Base-by-base conservation (phyloP, 2,113 vertebrate genomes). In the Erpornis zantholeuca region DNA sequence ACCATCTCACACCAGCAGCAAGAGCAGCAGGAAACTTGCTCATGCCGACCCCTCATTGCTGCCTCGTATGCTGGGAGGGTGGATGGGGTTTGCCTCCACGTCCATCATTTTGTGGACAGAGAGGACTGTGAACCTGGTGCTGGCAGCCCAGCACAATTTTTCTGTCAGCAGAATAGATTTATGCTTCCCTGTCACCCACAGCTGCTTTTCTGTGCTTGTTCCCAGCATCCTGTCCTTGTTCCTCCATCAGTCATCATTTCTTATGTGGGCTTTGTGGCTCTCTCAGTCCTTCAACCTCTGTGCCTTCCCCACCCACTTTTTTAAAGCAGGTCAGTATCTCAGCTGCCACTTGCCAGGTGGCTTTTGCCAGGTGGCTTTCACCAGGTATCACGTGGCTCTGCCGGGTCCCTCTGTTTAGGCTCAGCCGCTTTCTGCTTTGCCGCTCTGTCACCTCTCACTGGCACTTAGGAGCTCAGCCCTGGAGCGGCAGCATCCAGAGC, bases 311-410 rank as follows among this genome's bases (percentile, higher is more conserved):
- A 72, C 29, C 28, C 23, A 31, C 53, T 27, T 38, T 38, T n/a
- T 76, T 90, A 77, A 91, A 61, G 66, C 78, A 80, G 70, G 68
- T 81, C 60, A 35, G 11, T 36, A 35, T 52, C 65, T 89, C n/a
- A 61, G 36, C 81, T 65, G 65, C 1, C 2, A 45, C 65, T 92
- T 49, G n/a, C 57, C 53, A 29, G 33, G 28, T 72, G 76, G 44
- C n/a, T 86, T 79, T 75, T 53, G 23, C 24, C 44, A 40, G 17
- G 0, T 23, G 13, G 6, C 35, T 83, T 66, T 69, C 56, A 49
- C 28, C 36, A 40, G 9, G 0, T 20, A 14, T 14, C 16, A 2
- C 4, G 4, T 15, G 9, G 13, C 33, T 81, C 36, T 20, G 69
- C 28, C 20, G 6, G 36, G 13, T 50, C 33, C 33, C 33, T 49